These are phyloP conservation scores for Spialia ferax DNA, from an alignment of 2,888 invertebrate genomes.

Conservation along the genomic window DNA sequence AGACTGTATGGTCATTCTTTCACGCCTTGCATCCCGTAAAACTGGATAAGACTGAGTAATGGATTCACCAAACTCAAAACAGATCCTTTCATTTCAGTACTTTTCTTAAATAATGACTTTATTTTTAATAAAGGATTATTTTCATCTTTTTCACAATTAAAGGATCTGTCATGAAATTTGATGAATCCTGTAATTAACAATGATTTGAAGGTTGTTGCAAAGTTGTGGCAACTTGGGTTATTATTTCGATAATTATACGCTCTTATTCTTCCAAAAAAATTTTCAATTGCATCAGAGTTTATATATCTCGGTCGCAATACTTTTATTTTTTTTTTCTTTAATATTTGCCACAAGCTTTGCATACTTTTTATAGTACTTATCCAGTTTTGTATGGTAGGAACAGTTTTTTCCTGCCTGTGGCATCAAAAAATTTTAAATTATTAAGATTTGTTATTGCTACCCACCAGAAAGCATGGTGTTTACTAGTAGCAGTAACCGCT, in stretches of 20 bases:
- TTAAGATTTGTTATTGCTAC: not conserved
- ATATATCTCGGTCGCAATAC: not conserved
- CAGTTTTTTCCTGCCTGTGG: not conserved
- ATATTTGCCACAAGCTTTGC: not conserved
- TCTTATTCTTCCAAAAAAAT: not conserved
- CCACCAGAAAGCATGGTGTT: not conserved
- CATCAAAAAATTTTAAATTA: not conserved
- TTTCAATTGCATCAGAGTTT: not conserved
- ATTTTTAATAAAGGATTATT: not conserved
- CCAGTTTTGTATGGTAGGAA: not conserved
- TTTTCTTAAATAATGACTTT: not conserved
- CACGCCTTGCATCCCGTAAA: not conserved
- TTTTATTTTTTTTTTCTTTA: slow-evolving; percentile 6
- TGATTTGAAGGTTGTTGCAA: not conserved
- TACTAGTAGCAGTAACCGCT: not conserved
- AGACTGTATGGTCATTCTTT: not conserved
- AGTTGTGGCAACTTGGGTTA: not conserved
- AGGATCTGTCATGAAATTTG: not conserved
- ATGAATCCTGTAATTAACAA: slow-evolving; percentile 1
- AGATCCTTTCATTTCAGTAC: not conserved
- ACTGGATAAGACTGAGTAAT: too few species aligned
- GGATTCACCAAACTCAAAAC: too few species aligned
- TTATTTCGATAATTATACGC: not conserved
- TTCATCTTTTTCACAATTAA: slow-evolving; percentile 2
- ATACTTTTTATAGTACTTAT: not conserved